Evolutionary conservation across 2,888 invertebrate genomes (phyloP), one percentile per base, ranked within the genome.

Genomic region (Amiota mariae): DNA sequence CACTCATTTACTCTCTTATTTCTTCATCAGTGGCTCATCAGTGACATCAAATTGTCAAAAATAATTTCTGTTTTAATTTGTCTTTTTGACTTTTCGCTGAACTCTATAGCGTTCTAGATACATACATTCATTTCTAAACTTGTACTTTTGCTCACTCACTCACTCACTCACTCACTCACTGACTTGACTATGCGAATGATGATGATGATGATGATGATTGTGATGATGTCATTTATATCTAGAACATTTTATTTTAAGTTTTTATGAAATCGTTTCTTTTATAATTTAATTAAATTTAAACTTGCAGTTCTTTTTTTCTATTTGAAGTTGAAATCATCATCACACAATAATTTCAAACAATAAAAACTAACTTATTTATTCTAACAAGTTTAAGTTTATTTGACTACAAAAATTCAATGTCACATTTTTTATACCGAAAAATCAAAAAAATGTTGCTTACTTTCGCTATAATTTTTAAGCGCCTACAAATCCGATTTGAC

Each of bases 41-140:
- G 72, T 64, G 74, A 79, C 80, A 80, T 80, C 81, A 77, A 81
- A 73, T 78, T 79, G 79, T 76, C 82, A 85, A 84, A 75, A 82
- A 77, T 73, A 72, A 80, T 84, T 84, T 82, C 76, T 79, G 80
- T 77, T 76, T 84, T 83, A 85, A 84, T 81, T 83, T 80, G 79
- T 75, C 13, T 63, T 54, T n/a, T 54, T 63, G 36, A 63, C 13
- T 63, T 46, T 36, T 63, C 1, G 24, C 36, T 63, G 36, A 63
- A 63, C 36, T 59, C 24, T 59, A 15, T 15, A 18, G 59, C 20
- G 11, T 59, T 59, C 59, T 18, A 18, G 13, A 54, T 54, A 54
- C 54, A 57, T 57, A 57, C 24, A 24, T 24, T 2, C n/a, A 54
- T n/a, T 54, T 24, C 13, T 24, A 20, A 8, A 63, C 20, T 63